phyloP scores from a whole-genome alignment of 2,113 vertebrate genomes.

The Coregonus clupeaformis region DNA sequence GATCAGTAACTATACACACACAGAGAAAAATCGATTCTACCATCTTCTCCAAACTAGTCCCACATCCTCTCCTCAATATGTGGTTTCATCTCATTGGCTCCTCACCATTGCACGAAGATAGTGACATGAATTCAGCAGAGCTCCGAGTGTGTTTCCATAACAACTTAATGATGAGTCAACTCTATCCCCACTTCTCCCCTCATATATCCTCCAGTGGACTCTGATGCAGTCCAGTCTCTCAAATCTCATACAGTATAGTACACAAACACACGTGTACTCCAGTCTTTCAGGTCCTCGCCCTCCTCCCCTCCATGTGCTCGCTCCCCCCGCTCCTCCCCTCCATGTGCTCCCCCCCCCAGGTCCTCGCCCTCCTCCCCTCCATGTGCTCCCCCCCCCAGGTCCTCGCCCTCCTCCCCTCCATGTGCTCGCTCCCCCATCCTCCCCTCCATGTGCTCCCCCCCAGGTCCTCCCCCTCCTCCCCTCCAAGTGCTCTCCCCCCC shows the following conservation, averaged over 20 bases:
- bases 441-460: neutral
- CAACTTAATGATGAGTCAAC: neutral
- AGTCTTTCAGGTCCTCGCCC: neutral
- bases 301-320: neutral
- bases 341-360: no score
- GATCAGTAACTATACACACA: constrained; percentile 24
- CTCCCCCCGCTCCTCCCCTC: constrained; percentile 4
- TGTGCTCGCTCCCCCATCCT: no score
- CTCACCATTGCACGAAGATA: neutral
- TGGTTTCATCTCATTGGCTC: neutral
- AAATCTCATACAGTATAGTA: neutral
- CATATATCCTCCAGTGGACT: neutral
- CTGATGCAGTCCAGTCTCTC: neutral
- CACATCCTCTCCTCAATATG: neutral
- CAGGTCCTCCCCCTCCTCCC: neutral
- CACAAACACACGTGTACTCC: neutral
- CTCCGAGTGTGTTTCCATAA: constrained; percentile 6
- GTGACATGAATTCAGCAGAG: neutral
- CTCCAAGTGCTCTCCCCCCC: neutral
- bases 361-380: neutral
- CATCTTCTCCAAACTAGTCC: neutral
- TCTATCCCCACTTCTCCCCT: neutral
- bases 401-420: neutral
- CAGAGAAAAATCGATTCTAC: neutral
- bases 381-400: neutral